These are phyloP conservation scores for Phania funesta DNA, from an alignment of 2,888 invertebrate species.

Conservation along the genomic window DNA sequence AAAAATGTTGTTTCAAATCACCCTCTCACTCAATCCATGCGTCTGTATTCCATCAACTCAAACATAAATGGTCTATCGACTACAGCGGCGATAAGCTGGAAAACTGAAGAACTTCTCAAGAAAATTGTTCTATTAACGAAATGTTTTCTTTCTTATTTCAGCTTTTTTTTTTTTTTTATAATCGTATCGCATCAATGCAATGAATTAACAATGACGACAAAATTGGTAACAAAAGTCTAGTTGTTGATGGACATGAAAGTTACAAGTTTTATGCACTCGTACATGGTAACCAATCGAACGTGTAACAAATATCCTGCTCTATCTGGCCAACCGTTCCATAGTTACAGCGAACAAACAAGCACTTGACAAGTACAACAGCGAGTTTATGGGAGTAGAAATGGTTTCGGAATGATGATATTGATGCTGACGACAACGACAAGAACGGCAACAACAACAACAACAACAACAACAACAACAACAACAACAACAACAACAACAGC, in stretches of 20 bases:
- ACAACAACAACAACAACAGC: background rate
- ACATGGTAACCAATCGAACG: slow-evolving; percentile 30
- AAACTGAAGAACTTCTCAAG: slow-evolving; percentile 18
- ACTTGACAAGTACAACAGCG: slow-evolving; percentile 3
- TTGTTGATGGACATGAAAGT: slow-evolving; percentile 57
- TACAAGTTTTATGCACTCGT: slow-evolving; percentile 39
- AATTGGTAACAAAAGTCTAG: slow-evolving; percentile 49
- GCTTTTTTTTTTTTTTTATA: too few species aligned
- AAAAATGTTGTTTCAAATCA: slow-evolving; percentile 52
- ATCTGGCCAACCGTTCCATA: background rate
- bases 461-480: background rate
- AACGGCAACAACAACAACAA: background rate
- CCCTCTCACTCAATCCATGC: slow-evolving; percentile 15
- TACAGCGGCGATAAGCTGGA: too few species aligned
- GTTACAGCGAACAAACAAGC: background rate
- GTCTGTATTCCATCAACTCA: background rate
- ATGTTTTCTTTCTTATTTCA: background rate
- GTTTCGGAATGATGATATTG: slow-evolving; percentile 31
- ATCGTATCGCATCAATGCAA: slow-evolving; percentile 21
- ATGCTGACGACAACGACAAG: background rate
- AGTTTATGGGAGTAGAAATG: slow-evolving; percentile 27
- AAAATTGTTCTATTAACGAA: slow-evolving; percentile 56
- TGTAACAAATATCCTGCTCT: background rate
- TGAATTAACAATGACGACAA: slow-evolving; percentile 19
- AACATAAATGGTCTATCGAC: slow-evolving; percentile 21